Evolutionary conservation across 2,797 vertebrate genomes (phyloP).

Genomic region (Benthosema pterotum): DNA sequence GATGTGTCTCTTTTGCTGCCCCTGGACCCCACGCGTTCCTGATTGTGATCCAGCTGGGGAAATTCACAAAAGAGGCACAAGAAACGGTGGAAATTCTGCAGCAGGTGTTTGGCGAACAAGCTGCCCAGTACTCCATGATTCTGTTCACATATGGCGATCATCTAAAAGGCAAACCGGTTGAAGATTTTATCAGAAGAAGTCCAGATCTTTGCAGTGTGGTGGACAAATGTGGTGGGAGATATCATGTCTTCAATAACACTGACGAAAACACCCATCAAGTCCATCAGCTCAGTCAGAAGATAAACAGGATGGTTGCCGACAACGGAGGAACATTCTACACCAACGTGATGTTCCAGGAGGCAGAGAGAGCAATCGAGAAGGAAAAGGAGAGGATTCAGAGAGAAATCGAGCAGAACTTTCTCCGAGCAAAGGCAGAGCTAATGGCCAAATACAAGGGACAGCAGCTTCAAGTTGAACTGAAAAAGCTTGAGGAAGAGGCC

Average conservation of each 20-base stretch:
- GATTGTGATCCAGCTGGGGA: constrained; percentile 22
- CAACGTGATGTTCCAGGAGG: constrained; percentile 34
- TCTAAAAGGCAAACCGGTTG: neutral
- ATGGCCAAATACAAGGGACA: constrained; percentile 6
- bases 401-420: neutral
- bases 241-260: constrained; percentile 45
- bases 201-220: constrained; percentile 20
- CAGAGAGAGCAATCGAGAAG: constrained; percentile 31
- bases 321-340: constrained; percentile 47
- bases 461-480: neutral
- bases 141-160: constrained; percentile 49
- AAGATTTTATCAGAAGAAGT: constrained; percentile 16
- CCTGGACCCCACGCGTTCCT: no score
- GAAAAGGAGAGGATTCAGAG: neutral
- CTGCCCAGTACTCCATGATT: constrained; percentile 26
- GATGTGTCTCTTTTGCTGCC: constrained; percentile 26
- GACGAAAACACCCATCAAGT: neutral
- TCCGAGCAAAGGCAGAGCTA: constrained; percentile 10
- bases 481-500: neutral
- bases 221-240: neutral
- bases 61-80: constrained; percentile 44
- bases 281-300: constrained; percentile 31
- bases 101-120: constrained; percentile 33
- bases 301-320: constrained; percentile 5
- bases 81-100: constrained; percentile 33